Percentiles rank a stretch among this genome's conserved stretches.
Conservation (phyloP, 2,888 invertebrate genomes). For the Xanthia icteritia region DNA sequence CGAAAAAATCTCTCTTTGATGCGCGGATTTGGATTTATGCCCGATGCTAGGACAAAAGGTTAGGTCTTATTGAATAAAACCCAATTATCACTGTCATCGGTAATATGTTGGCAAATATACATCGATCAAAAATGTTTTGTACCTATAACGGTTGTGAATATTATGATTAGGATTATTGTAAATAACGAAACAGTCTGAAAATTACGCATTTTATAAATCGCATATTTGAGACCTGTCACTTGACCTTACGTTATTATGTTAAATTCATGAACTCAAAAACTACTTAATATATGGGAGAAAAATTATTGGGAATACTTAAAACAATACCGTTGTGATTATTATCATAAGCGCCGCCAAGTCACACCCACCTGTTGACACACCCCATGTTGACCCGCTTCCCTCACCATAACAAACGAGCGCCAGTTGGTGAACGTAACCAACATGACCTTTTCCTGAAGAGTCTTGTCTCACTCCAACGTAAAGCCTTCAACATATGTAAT, state of each 20-base stretch:
- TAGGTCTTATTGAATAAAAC: conserved; percentile 2
- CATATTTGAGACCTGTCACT: too few relatives aligned
- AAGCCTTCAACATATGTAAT: background rate
- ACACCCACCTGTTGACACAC: conserved; percentile 28
- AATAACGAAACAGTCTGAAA: too few relatives aligned
- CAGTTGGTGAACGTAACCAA: background rate
- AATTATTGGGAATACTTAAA: too few relatives aligned
- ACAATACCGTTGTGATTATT: background rate
- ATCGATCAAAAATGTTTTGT: too few relatives aligned
- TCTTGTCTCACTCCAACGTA: background rate
- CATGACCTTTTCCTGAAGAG: conserved; percentile 9
- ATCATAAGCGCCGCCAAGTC: background rate
- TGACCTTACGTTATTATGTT: too few relatives aligned
- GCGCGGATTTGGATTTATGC: conserved; percentile 12
- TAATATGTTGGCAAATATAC: too few relatives aligned
- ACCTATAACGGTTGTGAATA: too few relatives aligned
- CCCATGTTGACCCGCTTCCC: conserved; percentile 26
- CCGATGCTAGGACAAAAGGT: background rate
- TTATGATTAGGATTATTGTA: too few relatives aligned
- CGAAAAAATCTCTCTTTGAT: conserved; percentile 24
- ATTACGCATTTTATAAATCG: too few relatives aligned
- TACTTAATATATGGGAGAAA: background rate
- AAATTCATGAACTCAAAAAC: background rate
- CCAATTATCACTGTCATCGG: background rate
- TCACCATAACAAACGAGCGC: conserved; percentile 12